Base-by-base conservation (phyloP, 2,888 invertebrate genomes). In the Clusia tigrina region DNA sequence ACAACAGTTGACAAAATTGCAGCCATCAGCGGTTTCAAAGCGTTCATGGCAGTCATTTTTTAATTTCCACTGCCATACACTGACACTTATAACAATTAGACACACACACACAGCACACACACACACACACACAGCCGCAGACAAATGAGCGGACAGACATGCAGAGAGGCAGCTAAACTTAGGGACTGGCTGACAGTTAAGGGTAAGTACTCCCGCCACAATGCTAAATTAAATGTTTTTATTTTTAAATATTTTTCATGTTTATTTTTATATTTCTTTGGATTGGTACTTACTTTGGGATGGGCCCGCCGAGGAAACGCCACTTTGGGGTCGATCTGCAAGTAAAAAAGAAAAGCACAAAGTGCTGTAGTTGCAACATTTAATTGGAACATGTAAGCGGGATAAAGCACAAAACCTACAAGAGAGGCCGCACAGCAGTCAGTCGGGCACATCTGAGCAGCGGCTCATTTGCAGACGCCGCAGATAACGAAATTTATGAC, bases 291-390 rank as follows among this genome's bases (percentile, higher is more conserved):
- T 89, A 96, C 96, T 93, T 96, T 97, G 86, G 96, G 96, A 88
- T 97, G 96, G 88, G 96, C 95, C 90, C 96, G 91, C 88, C 98
- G 92, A 78, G 99, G 99, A 88, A 99, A 98, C 85, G 98, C 98
- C 87, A 99, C 96, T 91, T 99, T 99, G 79, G 98, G 98, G 87
- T 99, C 98, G 89, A 99, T 98, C 98, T 98, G 93, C 76, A 86
- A 84, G 84, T 78, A 80, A 67, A 67, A 65, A 54, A 64, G 53
- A 64, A 54, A 59, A 62, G 56, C 64, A 60, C 63, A 55, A 65
- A 69, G 55, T 6, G 65, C 42, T 37, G 15, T 38, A 55, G 23
- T 22, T 53, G 58, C 57, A 26, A 48, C 15, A 58, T 55, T 60
- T 54, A 57, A 65, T 54, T 46, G 53, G 62, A 54, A 46, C 15